These are phyloP conservation scores for Macropodus opercularis DNA, from an alignment of 2,797 vertebrate genomes.

Conservation along the genomic window DNA sequence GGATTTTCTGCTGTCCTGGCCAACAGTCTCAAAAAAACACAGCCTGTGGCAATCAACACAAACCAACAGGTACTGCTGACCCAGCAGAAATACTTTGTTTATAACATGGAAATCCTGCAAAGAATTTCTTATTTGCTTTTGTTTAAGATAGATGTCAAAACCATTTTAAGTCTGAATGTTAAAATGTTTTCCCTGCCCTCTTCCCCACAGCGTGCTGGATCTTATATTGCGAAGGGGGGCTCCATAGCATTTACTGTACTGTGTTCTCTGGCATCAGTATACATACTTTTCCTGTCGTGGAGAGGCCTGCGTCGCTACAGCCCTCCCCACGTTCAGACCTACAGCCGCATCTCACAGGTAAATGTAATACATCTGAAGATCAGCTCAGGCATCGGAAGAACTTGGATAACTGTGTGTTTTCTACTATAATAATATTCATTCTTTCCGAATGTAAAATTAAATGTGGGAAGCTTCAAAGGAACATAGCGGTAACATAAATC, in stretches of 20 bases:
- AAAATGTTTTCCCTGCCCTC: not conserved
- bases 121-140: not conserved
- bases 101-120: not conserved
- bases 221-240: slow-evolving; percentile 68
- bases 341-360: slow-evolving; percentile 72
- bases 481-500: too few species aligned
- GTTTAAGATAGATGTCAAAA: not conserved
- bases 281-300: slow-evolving; percentile 78
- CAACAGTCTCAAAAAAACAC: slow-evolving; percentile 51
- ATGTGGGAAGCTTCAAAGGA: too few species aligned
- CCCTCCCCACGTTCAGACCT: slow-evolving; percentile 50
- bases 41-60: slow-evolving; percentile 40
- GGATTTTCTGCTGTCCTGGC: slow-evolving; percentile 71
- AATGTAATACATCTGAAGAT: not conserved
- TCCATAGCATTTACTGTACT: slow-evolving; percentile 62
- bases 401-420: too few species aligned
- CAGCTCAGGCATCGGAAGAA: not conserved
- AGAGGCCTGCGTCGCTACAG: slow-evolving; percentile 78
- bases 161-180: not conserved
- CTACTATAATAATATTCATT: too few species aligned
- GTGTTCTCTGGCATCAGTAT: slow-evolving; percentile 73
- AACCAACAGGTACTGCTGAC: slow-evolving; percentile 66
- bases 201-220: slow-evolving; percentile 62
- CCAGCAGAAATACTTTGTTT: not conserved
- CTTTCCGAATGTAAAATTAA: too few species aligned